Evolutionary conservation across 2,888 invertebrate genomes (phyloP).

Genomic region (Anoplius nigerrimus): DNA sequence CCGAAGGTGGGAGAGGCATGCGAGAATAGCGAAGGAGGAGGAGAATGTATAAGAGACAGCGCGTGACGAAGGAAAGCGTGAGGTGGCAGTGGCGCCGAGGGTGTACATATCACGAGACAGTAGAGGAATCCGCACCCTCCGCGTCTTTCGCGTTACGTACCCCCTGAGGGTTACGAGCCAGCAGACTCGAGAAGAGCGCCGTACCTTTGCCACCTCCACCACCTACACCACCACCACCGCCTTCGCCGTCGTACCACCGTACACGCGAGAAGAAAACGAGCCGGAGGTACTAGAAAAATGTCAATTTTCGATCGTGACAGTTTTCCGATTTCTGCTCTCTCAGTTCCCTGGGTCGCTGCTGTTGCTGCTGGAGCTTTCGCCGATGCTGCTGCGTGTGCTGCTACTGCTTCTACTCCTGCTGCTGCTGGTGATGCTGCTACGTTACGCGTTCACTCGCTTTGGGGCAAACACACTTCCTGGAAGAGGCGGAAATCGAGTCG

Average conservation of each 20-base stretch:
- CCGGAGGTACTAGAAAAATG: slow-evolving; percentile 37
- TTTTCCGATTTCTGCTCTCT: slow-evolving; percentile 49
- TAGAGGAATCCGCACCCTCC: slow-evolving; percentile 22
- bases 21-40: not conserved
- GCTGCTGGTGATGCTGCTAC: not conserved
- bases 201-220: not conserved
- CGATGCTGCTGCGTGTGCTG: too few species aligned
- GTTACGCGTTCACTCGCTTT: not conserved
- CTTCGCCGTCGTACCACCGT: not conserved
- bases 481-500: slow-evolving; percentile 48
- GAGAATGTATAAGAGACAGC: not conserved
- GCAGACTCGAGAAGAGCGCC: not conserved
- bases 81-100: not conserved
- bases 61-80: not conserved
- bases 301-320: slow-evolving; percentile 55
- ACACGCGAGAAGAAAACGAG: not conserved
- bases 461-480: slow-evolving; percentile 39
- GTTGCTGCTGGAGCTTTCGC: too few species aligned
- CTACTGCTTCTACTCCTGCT: too few species aligned
- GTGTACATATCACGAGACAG: slow-evolving; percentile 14
- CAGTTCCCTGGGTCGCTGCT: too few species aligned
- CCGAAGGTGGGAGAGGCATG: not conserved
- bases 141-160: not conserved
- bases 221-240: not conserved
- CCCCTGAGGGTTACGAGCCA: slow-evolving; percentile 1